Evolutionary conservation across 2,888 invertebrate genomes (phyloP), one percentile per base, ranked within the genome.

Genomic region (Orthosia gracilis): DNA sequence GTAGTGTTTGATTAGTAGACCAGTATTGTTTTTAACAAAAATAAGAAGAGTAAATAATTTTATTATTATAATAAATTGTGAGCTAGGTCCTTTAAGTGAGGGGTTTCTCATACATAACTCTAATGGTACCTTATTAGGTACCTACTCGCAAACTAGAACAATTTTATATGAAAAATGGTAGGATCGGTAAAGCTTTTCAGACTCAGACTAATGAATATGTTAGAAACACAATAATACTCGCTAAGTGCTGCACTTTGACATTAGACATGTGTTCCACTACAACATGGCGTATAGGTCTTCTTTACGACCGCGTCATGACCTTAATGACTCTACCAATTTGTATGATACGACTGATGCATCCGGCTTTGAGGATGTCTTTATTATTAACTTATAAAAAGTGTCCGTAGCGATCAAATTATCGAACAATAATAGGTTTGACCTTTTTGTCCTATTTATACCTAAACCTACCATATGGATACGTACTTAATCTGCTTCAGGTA

Each of bases 241-340:
- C 40, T 73, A 69, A 77, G 40, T 63, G 66, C 63, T 65, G 65
- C 31, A 31, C 50, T 65, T 58, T 73, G 66, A 78, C 69, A 78
- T 59, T 65, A 62, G 73, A 82, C 82, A 80, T 77, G 79, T 80
- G 73, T 81, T 70, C n/a, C 26, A 80, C 21, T 79, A 47, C n/a
- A 50, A 71, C 45, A 67, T 55, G 55, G 49, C 31, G 58, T 72
- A 65, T 71, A 50, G 47, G 69, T 59, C 64, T 73, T 69, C 73
- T 68, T 72, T 73, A 66, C 61, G 18, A 65, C 69, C 47, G 57
- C 68, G 64, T 62, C 12, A 55, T 82, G 76, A 83, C 84, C 71
- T 49, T 62, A 82, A 69, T 83, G 83, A 69, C 73, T 58, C 69
- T 69, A 62, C 59, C 31, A 31, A 69, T 59, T 77, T 69, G 31